Evolutionary conservation across 23 tunicate species (phyloP).

Genomic region (Styela clava): DNA sequence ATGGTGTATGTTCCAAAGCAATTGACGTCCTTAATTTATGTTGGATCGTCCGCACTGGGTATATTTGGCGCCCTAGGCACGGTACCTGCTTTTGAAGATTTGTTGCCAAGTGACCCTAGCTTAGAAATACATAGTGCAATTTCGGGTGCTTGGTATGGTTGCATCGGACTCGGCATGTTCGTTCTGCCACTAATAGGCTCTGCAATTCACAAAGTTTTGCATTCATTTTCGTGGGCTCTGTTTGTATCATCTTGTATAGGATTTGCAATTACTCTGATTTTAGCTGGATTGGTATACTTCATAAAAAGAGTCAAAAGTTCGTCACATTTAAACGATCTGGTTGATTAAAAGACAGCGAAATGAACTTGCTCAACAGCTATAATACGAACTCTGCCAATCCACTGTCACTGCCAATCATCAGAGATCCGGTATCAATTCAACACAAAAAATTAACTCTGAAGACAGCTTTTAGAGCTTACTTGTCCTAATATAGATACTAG

Average conservation of each 20-base stretch:
- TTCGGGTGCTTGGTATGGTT: slow-evolving; percentile 17
- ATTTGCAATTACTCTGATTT: neutral
- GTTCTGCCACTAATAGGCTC: slow-evolving; percentile 4
- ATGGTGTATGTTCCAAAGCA: slow-evolving; percentile 3
- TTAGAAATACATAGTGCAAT: neutral
- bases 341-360: too few species aligned
- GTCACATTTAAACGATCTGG: too few species aligned
- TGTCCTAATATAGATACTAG: too few species aligned
- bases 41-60: slow-evolving; percentile 19
- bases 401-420: too few species aligned
- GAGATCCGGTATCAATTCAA: too few species aligned
- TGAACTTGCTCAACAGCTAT: too few species aligned
- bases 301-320: neutral
- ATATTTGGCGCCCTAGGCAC: neutral
- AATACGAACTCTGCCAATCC: too few species aligned
- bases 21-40: neutral
- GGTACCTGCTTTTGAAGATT: neutral
- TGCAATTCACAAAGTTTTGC: neutral
- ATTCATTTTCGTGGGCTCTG: neutral
- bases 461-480: too few species aligned
- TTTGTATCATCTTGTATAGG: neutral
- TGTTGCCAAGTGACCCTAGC: neutral
- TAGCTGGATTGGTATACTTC: neutral
- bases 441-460: too few species aligned
- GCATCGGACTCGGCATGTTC: slow-evolving; percentile 14